Evolutionary conservation across 2,888 invertebrate genomes (phyloP), one percentile per base, ranked within the genome.

Genomic region (Drosophila birchii): DNA sequence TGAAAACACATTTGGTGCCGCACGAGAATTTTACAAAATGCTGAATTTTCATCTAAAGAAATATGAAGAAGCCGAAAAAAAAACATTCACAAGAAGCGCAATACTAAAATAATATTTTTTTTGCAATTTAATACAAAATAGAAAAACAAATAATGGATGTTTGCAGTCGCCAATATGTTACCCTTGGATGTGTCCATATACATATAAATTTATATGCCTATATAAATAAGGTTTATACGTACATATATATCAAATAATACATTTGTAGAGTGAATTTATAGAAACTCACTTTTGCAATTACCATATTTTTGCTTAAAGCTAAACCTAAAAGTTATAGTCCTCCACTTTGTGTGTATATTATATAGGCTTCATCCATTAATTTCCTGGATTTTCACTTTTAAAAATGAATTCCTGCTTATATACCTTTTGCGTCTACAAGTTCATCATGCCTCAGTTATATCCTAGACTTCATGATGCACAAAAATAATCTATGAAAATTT

Each of bases 31-130:
- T 32, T 4, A 11, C 29, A n/a, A 41, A 38, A 41, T 26, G 57
- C 20, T 26, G 4, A 12, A 41, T 18, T 29, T 16, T 6, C 39
- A 39, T 6, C 39, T 29, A 12, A 16, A 39, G 39, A 29, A 29
- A 12, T 47, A 49, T 32, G 49, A 32, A 53, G 18, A 49, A 49
- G 32, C 14, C 4, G 5, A 18, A 11, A 38, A 16, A n/a, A 38
- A 29, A 47, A 3, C 54, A 66, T 53, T 58, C 34, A 44, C 29
- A 29, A 29, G 20, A 45, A 29, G n/a, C 45, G 20, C 38, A 44
- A 39, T 61, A 47, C 32, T 47, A 76, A 86, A 80, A 81, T 86
- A 80, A 73, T 86, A 67, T 74, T 76, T 78, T 76, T 78, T 29
- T 60, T 29, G 58, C 66, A 80, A 76, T 74, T 69, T 70, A 75